Evolutionary conservation across 2,888 invertebrate species (phyloP), one percentile per base, ranked within the genome.

Genomic region (Patella ulyssiponensis): DNA sequence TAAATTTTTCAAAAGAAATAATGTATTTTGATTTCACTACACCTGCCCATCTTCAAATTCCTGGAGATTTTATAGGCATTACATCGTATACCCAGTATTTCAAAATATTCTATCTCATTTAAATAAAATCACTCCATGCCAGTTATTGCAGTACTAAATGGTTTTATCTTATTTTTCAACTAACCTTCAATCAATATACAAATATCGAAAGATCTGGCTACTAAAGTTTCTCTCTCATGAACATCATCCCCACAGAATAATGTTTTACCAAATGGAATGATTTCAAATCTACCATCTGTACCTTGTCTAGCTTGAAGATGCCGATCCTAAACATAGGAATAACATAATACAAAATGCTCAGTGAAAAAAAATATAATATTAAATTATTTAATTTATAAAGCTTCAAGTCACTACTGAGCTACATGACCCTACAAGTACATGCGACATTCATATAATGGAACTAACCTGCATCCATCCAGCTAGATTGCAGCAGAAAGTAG

Each of bases 161-260:
- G 17, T 15, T 71, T 33, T 15, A 51, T 44, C 44, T 44, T 44
- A 44, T 9, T 44, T 44, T 44, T 44, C 9, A 44, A 77, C 84
- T 73, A 82, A 86, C 91, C 91, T 81, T 89, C 90, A 70, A 91
- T 85, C 3, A 91, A 82, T 69, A 91, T 85, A 83, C 90, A 91
- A 23, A 90, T 86, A 76, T 90, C 89, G 77, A 91, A 88, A 64
- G 88, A 82, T 74, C 90, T 81, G 7, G 90, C 88, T 4, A 89
- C 90, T 51, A 89, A 88, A 5, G 84, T 84, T 77, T 91, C 91
- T 52, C 89, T 80, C 70, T 91, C 90, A 76, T 88, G 84, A 44
- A 90, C 86, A 77, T 88, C 88, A 72, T 89, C 86, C 3, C 91
- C 91, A 79, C 86, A 82, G 79, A 88, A 91, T 69, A 90, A 69